Percentiles rank a stretch among this genome's conserved stretches.
These are phyloP conservation scores for Aphelinus certus DNA, from an alignment of 1,140 invertebrate genomes.

Conservation along the genomic window DNA sequence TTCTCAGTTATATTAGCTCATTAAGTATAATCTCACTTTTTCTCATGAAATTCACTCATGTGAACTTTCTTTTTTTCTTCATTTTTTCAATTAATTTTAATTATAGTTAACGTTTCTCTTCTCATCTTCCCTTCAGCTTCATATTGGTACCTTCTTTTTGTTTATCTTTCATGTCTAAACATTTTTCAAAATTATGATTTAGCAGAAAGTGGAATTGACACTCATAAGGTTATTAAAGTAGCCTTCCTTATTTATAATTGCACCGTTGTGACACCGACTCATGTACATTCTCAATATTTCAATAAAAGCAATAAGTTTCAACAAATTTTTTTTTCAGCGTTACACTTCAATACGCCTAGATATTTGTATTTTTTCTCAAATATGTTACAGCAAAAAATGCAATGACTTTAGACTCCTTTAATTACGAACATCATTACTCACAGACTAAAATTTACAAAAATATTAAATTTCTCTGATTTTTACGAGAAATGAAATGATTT, in stretches of 20 bases:
- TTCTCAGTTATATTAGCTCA: slow-evolving; percentile 37
- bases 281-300: slow-evolving; percentile 51
- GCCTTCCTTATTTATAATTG: slow-evolving; percentile 62
- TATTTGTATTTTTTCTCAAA: background rate
- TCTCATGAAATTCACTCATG: slow-evolving; percentile 54
- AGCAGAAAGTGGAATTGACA: slow-evolving; percentile 67
- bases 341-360: slow-evolving; percentile 31
- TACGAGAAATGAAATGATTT: too few species aligned
- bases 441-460: slow-evolving; percentile 31
- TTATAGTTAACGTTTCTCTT: slow-evolving; percentile 45
- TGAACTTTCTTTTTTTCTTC: slow-evolving; percentile 45
- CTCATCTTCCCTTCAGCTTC: slow-evolving; percentile 32
- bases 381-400: slow-evolving; percentile 21
- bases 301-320: slow-evolving; percentile 39
- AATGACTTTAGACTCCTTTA: too few species aligned
- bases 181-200: slow-evolving; percentile 59
- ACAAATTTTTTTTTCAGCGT: slow-evolving; percentile 34
- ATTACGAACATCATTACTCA: slow-evolving; percentile 25
- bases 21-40: slow-evolving; percentile 61
- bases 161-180: slow-evolving; percentile 44
- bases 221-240: slow-evolving; percentile 66
- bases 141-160: slow-evolving; percentile 33
- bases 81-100: slow-evolving; percentile 42
- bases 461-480: slow-evolving; percentile 6
- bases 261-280: slow-evolving; percentile 59